A percentile compares a stretch with the other conserved stretches of the same genome.
These are phyloP conservation scores for Aricia artaxerxes DNA, from an alignment of 2,888 invertebrate genomes.

Conservation along the genomic window DNA sequence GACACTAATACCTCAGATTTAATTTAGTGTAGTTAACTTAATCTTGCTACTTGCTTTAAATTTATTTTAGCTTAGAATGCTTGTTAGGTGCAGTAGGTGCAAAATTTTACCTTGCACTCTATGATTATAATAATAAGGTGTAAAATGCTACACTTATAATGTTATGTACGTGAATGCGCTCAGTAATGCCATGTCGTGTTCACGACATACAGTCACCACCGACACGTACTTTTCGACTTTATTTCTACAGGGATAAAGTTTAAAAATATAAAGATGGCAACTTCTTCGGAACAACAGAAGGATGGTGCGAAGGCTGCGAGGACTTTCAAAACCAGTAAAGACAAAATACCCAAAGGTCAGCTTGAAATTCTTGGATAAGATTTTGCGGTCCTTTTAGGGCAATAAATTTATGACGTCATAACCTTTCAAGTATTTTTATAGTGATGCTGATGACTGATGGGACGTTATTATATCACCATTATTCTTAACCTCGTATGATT, in stretches of 20 bases:
- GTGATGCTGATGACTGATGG: background rate
- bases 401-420: background rate
- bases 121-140: background rate
- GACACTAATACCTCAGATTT: background rate
- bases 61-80: background rate
- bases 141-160: background rate
- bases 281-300: slow-evolving; percentile 21
- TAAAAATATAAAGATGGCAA: background rate
- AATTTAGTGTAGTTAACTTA: background rate
- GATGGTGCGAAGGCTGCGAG: slow-evolving; percentile 28
- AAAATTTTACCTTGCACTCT: background rate
- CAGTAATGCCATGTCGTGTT: background rate
- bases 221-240: background rate
- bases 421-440: background rate
- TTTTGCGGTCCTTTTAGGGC: background rate
- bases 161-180: background rate
- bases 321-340: slow-evolving; percentile 32
- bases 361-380: slow-evolving; percentile 2
- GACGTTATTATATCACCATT: background rate
- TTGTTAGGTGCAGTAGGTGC: background rate
- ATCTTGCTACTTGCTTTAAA: background rate
- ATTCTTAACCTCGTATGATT: background rate
- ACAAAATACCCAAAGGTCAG: background rate
- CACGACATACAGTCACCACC: background rate
- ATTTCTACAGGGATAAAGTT: background rate